Conservation (phyloP, 2,797 vertebrate genomes). For the Anabacerthia variegaticeps region DNA sequence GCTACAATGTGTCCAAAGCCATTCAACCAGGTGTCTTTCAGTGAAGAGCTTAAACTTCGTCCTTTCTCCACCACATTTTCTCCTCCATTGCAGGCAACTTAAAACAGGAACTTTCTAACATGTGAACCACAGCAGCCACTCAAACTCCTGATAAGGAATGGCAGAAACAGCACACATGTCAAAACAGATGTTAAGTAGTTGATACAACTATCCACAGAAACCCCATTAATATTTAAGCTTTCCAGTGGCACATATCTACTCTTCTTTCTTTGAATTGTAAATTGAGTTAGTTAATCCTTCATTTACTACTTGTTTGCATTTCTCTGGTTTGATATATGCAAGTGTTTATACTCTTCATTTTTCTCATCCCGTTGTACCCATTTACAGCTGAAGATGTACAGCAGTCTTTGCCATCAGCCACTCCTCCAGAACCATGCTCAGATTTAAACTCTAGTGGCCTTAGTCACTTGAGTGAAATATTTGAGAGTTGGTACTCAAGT, state of each 20-base stretch:
- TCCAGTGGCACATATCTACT: slow-evolving; percentile 46
- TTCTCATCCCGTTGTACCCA: not conserved
- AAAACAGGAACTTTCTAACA: not conserved
- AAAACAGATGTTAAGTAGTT: slow-evolving; percentile 39
- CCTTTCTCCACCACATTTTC: not conserved
- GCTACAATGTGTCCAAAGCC: not conserved
- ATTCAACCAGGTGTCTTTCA: not conserved
- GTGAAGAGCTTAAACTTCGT: not conserved
- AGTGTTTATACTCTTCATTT: not conserved
- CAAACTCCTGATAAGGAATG: not conserved
- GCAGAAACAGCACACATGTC: slow-evolving; percentile 29
- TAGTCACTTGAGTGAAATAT: not conserved
- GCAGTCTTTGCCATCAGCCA: not conserved
- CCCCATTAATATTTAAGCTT: slow-evolving; percentile 55
- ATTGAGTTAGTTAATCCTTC: slow-evolving; percentile 49
- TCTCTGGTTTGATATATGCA: slow-evolving; percentile 9
- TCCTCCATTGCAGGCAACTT: not conserved
- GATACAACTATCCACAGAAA: slow-evolving; percentile 48
- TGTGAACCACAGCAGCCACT: not conserved
- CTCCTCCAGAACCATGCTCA: not conserved
- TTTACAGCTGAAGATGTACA: not conserved
- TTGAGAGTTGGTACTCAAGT: not conserved
- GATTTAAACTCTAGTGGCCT: not conserved
- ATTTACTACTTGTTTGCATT: slow-evolving; percentile 50
- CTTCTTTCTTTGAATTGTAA: slow-evolving; percentile 61